phyloP scores from a whole-genome alignment of 2,113 vertebrate species.

The Pycnonotus jocosus region DNA sequence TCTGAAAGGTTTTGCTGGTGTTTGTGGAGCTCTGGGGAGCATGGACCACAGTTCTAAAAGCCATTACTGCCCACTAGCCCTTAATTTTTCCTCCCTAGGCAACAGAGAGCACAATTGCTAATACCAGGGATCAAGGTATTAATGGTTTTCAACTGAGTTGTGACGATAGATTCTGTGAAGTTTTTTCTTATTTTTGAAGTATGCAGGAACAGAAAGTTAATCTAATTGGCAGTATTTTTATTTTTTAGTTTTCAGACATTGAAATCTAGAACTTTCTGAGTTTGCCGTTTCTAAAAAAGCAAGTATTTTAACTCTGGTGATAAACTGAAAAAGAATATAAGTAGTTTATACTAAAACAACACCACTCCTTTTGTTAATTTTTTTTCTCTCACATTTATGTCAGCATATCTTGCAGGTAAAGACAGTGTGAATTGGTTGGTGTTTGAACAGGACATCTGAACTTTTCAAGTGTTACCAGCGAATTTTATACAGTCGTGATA shows the following conservation, averaged over 20 bases:
- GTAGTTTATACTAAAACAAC: not conserved
- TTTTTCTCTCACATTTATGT: not conserved
- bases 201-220: not conserved
- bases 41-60: not conserved
- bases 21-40: not conserved
- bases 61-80: not conserved
- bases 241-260: not conserved
- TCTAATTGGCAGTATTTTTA: not conserved
- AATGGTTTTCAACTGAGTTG: not conserved
- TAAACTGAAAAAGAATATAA: not conserved
- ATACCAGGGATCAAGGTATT: not conserved
- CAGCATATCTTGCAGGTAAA: not conserved
- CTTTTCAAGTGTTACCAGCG: not conserved
- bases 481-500: not conserved
- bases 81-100: not conserved
- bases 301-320: not conserved
- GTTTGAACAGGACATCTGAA: not conserved
- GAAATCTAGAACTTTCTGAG: not conserved
- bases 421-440: not conserved
- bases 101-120: not conserved
- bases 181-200: not conserved
- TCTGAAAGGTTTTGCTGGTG: not conserved
- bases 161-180: not conserved
- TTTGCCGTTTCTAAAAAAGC: not conserved
- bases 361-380: not conserved